Evolutionary conservation across 1,140 invertebrate species (phyloP), one percentile per base, ranked within the genome.

Genomic region (Ganaspis sp.): DNA sequence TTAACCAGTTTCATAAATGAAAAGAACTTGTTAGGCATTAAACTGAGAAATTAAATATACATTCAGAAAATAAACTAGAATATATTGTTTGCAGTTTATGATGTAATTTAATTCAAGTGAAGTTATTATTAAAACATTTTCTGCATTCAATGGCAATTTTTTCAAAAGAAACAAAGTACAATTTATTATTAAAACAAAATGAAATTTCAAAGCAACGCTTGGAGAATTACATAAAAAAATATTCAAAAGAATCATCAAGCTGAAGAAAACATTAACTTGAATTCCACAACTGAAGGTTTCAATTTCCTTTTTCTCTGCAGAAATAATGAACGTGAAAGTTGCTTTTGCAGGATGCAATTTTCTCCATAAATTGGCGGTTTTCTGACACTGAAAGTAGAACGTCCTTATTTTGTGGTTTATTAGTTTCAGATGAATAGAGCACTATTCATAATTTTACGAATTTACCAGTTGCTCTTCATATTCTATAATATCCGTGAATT

Each of bases 361-460:
- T 49, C 5, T 17, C 17, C 45, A n/a, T 49, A 49, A 49, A 49
- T 49, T 49, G 11, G 21, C 8, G 8, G 21, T 26, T 58, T 58
- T 58, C 53, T 54, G 19, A 58, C 19, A 58, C 19, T 58, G 19
- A n/a, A 45, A n/a, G 8, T 23, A 23, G 21, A 23, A 6, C 21
- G 21, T 26, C 21, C 9, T 58, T 26, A 26, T 26, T 58, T 58
- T 3, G 21, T 26, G 9, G 21, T 3, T 26, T 29, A n/a, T n/a
- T 64, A 29, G 23, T 64, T 64, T 29, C 9, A 64, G 26, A 5
- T n/a, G 23, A 58, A 26, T 23, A 1, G 21, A 26, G 21, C 11
- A 58, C 8, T 12, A 64, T 29, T 64, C 54, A 21, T 64, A 64
- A 64, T 64, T 64, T 64, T 64, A 26, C 26, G 23, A 64, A 64